Evolutionary conservation across 2,888 invertebrate species (phyloP).

Genomic region (Lutraria lutraria): DNA sequence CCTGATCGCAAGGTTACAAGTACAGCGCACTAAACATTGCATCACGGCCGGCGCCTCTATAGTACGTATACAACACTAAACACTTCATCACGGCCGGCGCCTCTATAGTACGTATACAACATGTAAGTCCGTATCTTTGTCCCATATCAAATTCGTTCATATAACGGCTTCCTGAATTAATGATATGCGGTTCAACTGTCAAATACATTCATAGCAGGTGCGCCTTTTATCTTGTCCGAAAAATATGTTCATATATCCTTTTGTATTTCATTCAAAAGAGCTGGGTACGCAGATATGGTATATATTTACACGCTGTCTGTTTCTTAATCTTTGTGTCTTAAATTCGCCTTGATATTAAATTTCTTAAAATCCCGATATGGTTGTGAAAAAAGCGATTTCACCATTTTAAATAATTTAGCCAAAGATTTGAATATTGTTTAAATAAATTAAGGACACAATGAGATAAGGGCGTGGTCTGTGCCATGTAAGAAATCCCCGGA

Average conservation of each 20-base stretch:
- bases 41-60: too few relatives aligned
- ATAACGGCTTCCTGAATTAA: background rate
- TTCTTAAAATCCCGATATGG: background rate
- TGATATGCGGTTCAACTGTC: background rate
- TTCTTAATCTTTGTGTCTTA: background rate
- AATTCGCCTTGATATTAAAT: background rate
- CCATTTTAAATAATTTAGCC: too few relatives aligned
- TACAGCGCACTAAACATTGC: too few relatives aligned
- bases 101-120: background rate
- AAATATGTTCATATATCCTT: background rate
- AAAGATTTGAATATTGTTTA: too few relatives aligned
- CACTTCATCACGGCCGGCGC: too few relatives aligned
- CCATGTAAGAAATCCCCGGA: too few relatives aligned
- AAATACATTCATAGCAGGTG: background rate
- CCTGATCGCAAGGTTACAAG: too few relatives aligned
- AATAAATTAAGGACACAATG: too few relatives aligned
- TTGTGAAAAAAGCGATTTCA: too few relatives aligned
- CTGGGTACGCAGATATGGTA: background rate
- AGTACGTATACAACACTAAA: too few relatives aligned
- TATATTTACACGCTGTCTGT: slow-evolving; percentile 15
- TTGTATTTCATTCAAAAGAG: background rate
- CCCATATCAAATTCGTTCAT: background rate
- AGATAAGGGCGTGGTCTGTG: too few relatives aligned
- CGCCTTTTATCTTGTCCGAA: background rate
- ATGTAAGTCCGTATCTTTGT: too few relatives aligned